Conservation (phyloP, 1,140 invertebrate species). For the Halyomorpha halys region DNA sequence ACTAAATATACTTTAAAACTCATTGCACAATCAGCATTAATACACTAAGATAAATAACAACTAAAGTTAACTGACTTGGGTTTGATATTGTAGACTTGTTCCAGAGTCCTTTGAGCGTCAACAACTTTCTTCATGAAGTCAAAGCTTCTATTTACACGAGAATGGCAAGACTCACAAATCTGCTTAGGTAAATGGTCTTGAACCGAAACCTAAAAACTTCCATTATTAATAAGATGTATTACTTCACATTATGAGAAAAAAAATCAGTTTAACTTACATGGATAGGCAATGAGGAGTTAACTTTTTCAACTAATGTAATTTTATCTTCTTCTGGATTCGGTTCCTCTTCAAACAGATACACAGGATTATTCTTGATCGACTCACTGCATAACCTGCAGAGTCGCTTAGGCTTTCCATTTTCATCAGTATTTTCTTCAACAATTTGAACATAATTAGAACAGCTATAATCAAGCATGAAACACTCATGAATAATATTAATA, state of each 20-base stretch:
- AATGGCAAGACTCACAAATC: constrained; percentile 21
- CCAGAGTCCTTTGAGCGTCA: constrained; percentile 22
- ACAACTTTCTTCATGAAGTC: constrained; percentile 26
- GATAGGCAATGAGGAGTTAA: constrained; percentile 24
- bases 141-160: constrained; percentile 18
- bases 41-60: too few species aligned
- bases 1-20: too few species aligned
- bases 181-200: constrained; percentile 24
- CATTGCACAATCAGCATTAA: too few species aligned
- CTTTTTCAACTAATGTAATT: constrained; percentile 24
- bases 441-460: too few species aligned
- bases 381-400: constrained; percentile 24
- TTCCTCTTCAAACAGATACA: constrained; percentile 19
- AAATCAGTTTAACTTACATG: constrained; percentile 21
- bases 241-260: neutral
- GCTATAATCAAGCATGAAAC: too few species aligned
- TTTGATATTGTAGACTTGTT: constrained; percentile 18
- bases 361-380: constrained; percentile 12
- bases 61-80: constrained; percentile 1
- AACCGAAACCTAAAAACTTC: constrained; percentile 9
- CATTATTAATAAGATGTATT: neutral
- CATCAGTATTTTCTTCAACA: neutral
- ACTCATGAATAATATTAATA: too few species aligned
- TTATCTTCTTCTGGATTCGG: neutral
- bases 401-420: neutral